Base-by-base conservation (phyloP, 2,888 invertebrate genomes). In the Idaea biselata region DNA sequence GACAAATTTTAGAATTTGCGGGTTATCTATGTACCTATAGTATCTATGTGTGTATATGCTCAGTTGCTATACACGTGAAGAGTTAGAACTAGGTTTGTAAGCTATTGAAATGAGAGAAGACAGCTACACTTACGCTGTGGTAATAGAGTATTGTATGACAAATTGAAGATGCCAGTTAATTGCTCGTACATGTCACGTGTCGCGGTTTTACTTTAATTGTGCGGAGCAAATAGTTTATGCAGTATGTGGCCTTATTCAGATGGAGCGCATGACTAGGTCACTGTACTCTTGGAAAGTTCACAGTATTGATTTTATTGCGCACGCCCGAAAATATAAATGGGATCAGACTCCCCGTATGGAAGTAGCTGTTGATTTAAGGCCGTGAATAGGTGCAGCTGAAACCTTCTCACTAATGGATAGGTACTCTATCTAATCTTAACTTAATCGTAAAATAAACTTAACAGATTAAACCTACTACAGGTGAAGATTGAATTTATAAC, bases 291-390 rank as follows among this genome's bases (percentile, higher is more conserved):
- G 83, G 80, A 88, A 88, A 90, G 91, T 91, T 90, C 89, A 84
- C 87, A 80, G 91, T 92, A 92, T 92, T 90, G 91, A 92, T 92
- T 92, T 91, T 92, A 91, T 91, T 91, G 91, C 86, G 87, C 89
- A 74, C 86, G 88, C 87, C 91, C 90, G 82, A 88, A 91, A 91
- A 91, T 92, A 90, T 90, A 89, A 90, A 90, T 86, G 87, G 81
- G 78, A 79, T 80, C 76, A 77, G 77, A 70, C 73, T 55, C 58
- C 70, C 73, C 68, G 78, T 78, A 77, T 77, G 75, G 78, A 79
- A 80, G 75, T 79, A 74, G 72, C 73, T 79, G 73, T 78, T 83
- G 79, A 83, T 81, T 81, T 79, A 79, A 80, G 72, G 67, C 62
- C 66, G 55, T 67, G 69, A 69, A 72, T 75, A 72, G 70, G 63